Evolutionary conservation across 2,888 invertebrate genomes (phyloP).

Genomic region (Gasteruption jaculator): DNA sequence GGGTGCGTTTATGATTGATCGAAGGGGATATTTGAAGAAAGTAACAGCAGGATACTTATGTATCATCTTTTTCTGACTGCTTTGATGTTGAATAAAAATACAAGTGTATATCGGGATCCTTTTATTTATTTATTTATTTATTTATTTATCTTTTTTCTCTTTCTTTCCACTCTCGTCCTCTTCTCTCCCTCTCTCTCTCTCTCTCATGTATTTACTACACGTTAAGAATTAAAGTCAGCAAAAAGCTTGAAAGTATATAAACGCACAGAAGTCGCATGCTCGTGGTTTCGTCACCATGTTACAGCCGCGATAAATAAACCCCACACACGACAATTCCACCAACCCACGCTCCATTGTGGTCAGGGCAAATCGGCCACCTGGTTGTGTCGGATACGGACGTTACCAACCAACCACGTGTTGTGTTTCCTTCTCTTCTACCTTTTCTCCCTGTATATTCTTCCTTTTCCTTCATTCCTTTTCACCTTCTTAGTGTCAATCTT

Average conservation of each 20-base stretch:
- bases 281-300: constrained; percentile 14
- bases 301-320: constrained; percentile 28
- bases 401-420: constrained; percentile 27
- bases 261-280: constrained; percentile 3
- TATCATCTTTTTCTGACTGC: too few relatives aligned
- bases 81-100: too few relatives aligned
- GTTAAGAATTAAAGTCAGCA: constrained; percentile 6
- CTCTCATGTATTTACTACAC: constrained; percentile 5
- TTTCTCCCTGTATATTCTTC: constrained; percentile 4
- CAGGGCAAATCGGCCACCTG: constrained; percentile 43
- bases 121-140: too few relatives aligned
- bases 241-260: constrained; percentile 4
- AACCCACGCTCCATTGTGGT: constrained; percentile 40
- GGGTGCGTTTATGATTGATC: too few relatives aligned
- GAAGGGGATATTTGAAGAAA: too few relatives aligned
- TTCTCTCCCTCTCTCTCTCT: constrained; percentile 3
- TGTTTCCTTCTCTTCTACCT: constrained; percentile 19
- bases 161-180: neutral
- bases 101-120: too few relatives aligned
- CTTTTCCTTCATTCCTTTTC: neutral
- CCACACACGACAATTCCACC: constrained; percentile 21
- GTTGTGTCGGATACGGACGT: constrained; percentile 24
- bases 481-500: too few relatives aligned
- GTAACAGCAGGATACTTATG: too few relatives aligned
- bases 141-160: constrained; percentile 14